Evolutionary conservation across 2,888 invertebrate genomes (phyloP).

Genomic region (Digitonthophagus gazella): DNA sequence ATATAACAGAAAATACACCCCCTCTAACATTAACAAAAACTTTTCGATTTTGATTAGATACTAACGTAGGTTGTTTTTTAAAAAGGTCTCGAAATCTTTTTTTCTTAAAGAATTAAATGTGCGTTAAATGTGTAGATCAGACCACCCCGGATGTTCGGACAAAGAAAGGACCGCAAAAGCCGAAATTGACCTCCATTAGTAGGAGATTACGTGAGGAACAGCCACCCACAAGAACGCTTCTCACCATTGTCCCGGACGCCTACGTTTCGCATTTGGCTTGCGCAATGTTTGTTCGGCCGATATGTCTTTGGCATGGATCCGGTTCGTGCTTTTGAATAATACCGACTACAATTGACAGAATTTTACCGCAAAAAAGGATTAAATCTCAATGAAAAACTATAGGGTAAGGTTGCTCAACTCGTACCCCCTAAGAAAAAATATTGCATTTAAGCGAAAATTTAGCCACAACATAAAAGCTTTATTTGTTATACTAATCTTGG

Average conservation of each 20-base stretch:
- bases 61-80: too few species aligned
- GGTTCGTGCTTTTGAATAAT: conserved; percentile 26
- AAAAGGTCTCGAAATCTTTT: too few species aligned
- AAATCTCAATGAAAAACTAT: neutral
- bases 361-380: neutral
- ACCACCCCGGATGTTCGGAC: conserved; percentile 21
- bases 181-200: conserved; percentile 28
- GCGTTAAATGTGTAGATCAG: neutral
- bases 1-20: neutral
- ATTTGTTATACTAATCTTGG: too few species aligned
- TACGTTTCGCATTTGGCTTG: conserved; percentile 27
- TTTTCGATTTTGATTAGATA: too few species aligned
- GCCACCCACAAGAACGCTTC: conserved; percentile 20
- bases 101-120: neutral
- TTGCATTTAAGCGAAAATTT: too few species aligned
- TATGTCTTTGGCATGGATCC: conserved; percentile 14
- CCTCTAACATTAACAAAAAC: neutral
- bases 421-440: too few species aligned
- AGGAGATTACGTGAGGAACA: conserved; percentile 22
- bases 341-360: neutral
- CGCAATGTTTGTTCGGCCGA: conserved; percentile 24
- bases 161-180: conserved; percentile 22
- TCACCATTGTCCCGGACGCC: conserved; percentile 15
- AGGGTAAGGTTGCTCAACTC: too few species aligned
- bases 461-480: too few species aligned